Conservation (phyloP, 2,797 vertebrate genomes). For the Alfaro cultratus region DNA sequence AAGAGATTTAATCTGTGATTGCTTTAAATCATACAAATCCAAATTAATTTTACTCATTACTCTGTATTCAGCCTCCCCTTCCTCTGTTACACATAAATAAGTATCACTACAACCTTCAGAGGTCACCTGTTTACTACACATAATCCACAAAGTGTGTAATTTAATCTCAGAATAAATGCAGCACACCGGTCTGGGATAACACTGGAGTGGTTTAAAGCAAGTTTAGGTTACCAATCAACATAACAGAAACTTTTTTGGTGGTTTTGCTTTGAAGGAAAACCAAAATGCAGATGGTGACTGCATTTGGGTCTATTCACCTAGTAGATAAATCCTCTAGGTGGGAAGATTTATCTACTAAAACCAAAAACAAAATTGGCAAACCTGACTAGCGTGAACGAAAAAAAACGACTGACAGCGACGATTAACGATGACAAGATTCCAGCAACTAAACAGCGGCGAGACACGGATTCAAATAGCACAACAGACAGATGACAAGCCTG, state of each 20-base stretch:
- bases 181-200: background rate
- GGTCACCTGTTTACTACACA: background rate
- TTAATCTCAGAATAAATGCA: background rate
- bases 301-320: no score
- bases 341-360: no score
- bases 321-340: no score
- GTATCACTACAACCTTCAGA: background rate
- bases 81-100: background rate
- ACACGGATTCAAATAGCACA: no score
- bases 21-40: background rate
- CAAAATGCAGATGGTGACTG: no score
- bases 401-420: no score
- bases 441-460: no score
- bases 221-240: background rate
- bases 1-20: background rate
- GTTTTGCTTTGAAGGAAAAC: no score
- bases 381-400: no score
- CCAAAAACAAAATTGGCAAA: no score
- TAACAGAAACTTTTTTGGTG: background rate
- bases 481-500: no score
- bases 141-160: background rate
- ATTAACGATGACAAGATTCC: no score
- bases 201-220: background rate
- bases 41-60: background rate
- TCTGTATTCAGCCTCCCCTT: background rate